Evolutionary conservation across 2,888 invertebrate genomes (phyloP).

Genomic region (Polydrusus cervinus): DNA sequence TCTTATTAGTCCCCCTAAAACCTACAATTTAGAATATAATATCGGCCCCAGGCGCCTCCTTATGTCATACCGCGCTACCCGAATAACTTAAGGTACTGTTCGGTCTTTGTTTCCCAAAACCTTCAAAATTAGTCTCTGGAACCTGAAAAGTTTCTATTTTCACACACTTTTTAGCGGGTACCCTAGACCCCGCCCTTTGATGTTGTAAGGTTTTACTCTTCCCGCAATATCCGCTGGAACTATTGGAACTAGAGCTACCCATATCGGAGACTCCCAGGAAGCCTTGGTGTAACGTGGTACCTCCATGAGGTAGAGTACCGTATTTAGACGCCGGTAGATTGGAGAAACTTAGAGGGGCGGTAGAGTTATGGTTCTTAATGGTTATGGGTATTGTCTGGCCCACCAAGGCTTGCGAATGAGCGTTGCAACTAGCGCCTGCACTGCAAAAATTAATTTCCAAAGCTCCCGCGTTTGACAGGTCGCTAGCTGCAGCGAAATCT

Average conservation of each 20-base stretch:
- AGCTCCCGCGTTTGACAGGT: conserved; percentile 43
- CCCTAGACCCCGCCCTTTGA: conserved; percentile 60
- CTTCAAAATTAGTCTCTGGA: conserved; percentile 65
- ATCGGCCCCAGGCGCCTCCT: conserved; percentile 50
- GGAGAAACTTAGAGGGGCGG: conserved; percentile 61
- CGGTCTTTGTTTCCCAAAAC: conserved; percentile 65
- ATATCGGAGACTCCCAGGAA: conserved; percentile 69
- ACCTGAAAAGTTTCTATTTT: conserved; percentile 70
- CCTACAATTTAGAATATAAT: conserved; percentile 49
- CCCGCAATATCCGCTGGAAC: conserved; percentile 67
- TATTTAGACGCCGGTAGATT: conserved; percentile 65
- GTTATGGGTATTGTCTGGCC: conserved; percentile 72
- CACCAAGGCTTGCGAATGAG: conserved; percentile 63
- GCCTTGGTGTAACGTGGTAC: conserved; percentile 69
- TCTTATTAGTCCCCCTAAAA: neutral
- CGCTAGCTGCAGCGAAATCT: conserved; percentile 61
- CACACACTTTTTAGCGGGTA: conserved; percentile 66
- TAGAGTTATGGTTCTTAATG: conserved; percentile 68
- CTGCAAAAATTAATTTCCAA: conserved; percentile 46
- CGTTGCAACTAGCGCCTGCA: conserved; percentile 57
- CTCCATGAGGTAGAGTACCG: conserved; percentile 67
- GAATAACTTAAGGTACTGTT: conserved; percentile 66
- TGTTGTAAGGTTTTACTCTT: conserved; percentile 70
- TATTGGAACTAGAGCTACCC: conserved; percentile 68
- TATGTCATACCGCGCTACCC: conserved; percentile 69